Percentiles rank a stretch among this genome's conserved stretches.
These are phyloP conservation scores for Chrysina gloriosa DNA, from an alignment of 2,888 invertebrate genomes.

Conservation along the genomic window DNA sequence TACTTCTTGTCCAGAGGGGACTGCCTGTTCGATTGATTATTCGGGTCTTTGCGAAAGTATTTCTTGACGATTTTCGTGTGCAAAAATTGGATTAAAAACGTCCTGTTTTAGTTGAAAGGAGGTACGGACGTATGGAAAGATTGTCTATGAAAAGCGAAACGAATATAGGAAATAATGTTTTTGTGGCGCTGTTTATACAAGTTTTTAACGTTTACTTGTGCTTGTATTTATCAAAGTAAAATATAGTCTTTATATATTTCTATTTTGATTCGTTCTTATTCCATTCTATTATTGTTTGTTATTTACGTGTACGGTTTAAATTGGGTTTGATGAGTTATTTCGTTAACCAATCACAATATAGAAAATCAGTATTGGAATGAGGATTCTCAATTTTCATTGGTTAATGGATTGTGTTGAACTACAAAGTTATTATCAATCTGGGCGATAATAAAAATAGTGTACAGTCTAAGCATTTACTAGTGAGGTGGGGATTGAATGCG, in stretches of 20 bases:
- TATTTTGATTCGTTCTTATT: neutral
- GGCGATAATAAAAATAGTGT: no score
- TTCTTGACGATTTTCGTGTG: neutral
- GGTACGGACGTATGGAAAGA: neutral
- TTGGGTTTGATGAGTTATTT: no score
- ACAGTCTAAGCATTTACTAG: no score
- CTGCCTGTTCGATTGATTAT: slow-evolving; percentile 57
- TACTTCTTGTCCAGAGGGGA: slow-evolving; percentile 56
- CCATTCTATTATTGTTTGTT: no score
- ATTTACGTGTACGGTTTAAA: no score
- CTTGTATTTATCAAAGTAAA: slow-evolving; percentile 8
- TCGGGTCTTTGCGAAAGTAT: slow-evolving; percentile 54
- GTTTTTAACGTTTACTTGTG: slow-evolving; percentile 20
- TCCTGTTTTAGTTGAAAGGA: slow-evolving; percentile 16
- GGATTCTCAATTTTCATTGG: no score
- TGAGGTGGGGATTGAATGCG: no score
- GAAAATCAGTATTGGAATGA: no score
- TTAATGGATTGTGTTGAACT: no score
- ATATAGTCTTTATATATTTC: neutral
- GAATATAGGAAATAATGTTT: neutral
- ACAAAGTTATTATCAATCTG: no score
- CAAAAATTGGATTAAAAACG: neutral
- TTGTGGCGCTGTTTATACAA: slow-evolving; percentile 11
- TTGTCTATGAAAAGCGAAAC: neutral
- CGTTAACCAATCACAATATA: no score